phyloP scores from a whole-genome alignment of 1,140 invertebrate genomes.

The Geopemphigus sp. region DNA sequence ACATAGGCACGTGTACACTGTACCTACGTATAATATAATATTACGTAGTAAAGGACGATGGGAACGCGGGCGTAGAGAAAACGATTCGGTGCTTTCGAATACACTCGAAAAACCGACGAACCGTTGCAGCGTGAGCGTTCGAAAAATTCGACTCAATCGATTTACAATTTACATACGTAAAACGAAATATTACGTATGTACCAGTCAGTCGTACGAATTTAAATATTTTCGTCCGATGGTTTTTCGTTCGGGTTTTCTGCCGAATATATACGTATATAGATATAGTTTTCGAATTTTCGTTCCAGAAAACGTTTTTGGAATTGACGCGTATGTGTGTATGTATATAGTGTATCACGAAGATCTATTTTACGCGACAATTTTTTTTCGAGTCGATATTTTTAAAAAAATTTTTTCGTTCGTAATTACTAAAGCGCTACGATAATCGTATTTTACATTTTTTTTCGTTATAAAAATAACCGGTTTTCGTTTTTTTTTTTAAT shows the following conservation, averaged over 20 bases:
- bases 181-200: not conserved
- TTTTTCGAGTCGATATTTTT: too few relatives aligned
- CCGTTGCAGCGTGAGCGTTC: not conserved
- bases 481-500: too few relatives aligned
- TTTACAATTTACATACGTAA: not conserved
- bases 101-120: conserved; percentile 8
- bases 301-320: conserved; percentile 12
- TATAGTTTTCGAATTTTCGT: conserved; percentile 16
- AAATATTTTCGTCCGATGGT: conserved; percentile 11
- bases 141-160: conserved; percentile 25
- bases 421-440: too few relatives aligned
- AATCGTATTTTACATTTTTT: too few relatives aligned
- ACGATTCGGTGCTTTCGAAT: conserved; percentile 14
- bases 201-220: conserved; percentile 8
- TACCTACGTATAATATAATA: not conserved
- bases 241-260: conserved; percentile 1
- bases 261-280: not conserved
- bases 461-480: too few relatives aligned
- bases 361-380: too few relatives aligned
- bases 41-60: not conserved
- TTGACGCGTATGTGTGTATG: not conserved
- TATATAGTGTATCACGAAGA: not conserved
- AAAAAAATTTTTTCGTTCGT: too few relatives aligned
- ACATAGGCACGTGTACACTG: not conserved
- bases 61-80: not conserved